Evolutionary conservation across 1,140 invertebrate species (phyloP).

Genomic region (Phymastichus coffea): DNA sequence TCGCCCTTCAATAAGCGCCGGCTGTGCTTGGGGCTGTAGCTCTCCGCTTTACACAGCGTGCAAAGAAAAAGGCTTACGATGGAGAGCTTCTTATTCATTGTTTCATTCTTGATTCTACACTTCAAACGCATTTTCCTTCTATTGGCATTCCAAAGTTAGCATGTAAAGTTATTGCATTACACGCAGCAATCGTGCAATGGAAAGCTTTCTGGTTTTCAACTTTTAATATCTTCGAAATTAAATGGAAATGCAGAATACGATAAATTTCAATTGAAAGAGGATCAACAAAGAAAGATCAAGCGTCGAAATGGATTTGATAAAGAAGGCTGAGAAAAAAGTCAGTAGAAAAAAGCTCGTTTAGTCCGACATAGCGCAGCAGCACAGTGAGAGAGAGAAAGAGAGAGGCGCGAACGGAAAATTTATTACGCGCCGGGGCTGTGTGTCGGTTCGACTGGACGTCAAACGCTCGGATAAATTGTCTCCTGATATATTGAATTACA

Average conservation of each 20-base stretch:
- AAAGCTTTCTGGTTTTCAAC: too few species aligned
- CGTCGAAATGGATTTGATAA: neutral
- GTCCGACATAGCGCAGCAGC: neutral
- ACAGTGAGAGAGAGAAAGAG: neutral
- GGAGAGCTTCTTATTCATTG: too few species aligned
- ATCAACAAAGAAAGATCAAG: neutral
- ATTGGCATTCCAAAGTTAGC: too few species aligned
- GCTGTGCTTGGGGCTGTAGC: neutral
- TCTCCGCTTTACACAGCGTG: neutral
- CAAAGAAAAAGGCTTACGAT: too few species aligned
- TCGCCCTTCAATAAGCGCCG: neutral
- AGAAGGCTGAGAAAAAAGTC: neutral
- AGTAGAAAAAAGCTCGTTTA: slow-evolving; percentile 2
- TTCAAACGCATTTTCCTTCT: too few species aligned
- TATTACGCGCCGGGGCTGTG: slow-evolving; percentile 11
- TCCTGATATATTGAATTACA: slow-evolving; percentile 14
- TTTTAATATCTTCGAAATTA: too few species aligned
- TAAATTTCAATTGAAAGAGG: too few species aligned
- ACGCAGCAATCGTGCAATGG: too few species aligned
- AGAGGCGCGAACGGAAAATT: too few species aligned
- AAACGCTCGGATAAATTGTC: slow-evolving; percentile 16
- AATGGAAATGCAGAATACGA: too few species aligned
- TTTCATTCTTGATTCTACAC: too few species aligned
- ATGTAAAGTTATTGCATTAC: too few species aligned
- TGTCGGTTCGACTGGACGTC: slow-evolving; percentile 14